Conservation (phyloP, 2,797 vertebrate species). For the Amphiprion clarkii region DNA sequence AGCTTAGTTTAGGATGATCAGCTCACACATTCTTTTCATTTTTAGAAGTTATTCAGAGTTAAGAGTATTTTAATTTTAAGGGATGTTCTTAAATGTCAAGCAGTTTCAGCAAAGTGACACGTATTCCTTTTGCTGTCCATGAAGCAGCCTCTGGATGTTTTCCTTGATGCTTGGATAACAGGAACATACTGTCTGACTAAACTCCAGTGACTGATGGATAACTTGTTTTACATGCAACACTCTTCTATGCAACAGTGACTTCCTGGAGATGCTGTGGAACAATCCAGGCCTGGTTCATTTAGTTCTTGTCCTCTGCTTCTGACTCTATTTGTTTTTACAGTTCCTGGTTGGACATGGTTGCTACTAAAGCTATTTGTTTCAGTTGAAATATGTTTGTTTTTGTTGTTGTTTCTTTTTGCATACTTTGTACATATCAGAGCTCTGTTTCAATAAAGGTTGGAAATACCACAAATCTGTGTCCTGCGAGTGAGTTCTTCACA, state of each 20-base stretch:
- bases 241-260: slow-evolving; percentile 63
- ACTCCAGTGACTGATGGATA: not conserved
- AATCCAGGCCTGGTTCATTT: not conserved
- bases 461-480: slow-evolving; percentile 9
- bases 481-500: too few relatives aligned
- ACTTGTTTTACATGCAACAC: slow-evolving; percentile 23
- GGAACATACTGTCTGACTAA: slow-evolving; percentile 1
- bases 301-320: slow-evolving; percentile 11
- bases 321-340: slow-evolving; percentile 9
- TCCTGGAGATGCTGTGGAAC: slow-evolving; percentile 10
- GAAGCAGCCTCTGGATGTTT: slow-evolving; percentile 4
- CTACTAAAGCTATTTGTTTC: slow-evolving; percentile 32
- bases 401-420: slow-evolving; percentile 19
- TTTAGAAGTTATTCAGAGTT: not conserved
- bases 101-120: too few relatives aligned
- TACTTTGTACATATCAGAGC: slow-evolving; percentile 45
- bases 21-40: too few relatives aligned
- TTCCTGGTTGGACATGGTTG: not conserved
- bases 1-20: not conserved
- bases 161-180: slow-evolving; percentile 8
- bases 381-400: slow-evolving; percentile 16
- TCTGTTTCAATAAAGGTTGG: slow-evolving; percentile 66
- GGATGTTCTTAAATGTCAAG: too few relatives aligned
- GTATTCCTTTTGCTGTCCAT: not conserved
- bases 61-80: not conserved